A percentile compares a stretch with the other conserved stretches of the same genome.
Conservation (phyloP, 64 coral and sea anemone species). For the Montipora foliosa region DNA sequence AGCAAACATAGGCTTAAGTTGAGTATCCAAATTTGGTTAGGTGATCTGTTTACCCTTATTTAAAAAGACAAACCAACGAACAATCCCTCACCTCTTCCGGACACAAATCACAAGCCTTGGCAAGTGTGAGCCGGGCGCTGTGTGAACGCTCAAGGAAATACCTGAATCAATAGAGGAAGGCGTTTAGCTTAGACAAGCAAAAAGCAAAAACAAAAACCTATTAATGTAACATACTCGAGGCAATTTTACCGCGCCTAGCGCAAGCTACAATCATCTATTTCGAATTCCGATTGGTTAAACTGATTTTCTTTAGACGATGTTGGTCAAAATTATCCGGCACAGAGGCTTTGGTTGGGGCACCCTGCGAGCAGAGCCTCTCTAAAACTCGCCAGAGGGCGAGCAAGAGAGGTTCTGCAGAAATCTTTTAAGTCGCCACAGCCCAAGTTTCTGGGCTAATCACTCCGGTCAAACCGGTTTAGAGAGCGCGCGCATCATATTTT, state of each 20-base stretch:
- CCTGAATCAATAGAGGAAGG: constrained; percentile 27
- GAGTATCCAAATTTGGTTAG: not conserved
- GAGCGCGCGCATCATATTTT: no score
- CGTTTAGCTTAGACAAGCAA: not conserved
- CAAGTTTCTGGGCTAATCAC: no score
- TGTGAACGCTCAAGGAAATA: constrained; percentile 99
- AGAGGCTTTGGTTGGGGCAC: no score
- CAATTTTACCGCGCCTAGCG: not conserved
- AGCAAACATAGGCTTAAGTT: not conserved
- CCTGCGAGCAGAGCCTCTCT: no score
- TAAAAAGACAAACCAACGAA: no score
- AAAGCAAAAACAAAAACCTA: not conserved
- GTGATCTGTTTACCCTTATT: not conserved
- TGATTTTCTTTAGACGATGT: not conserved
- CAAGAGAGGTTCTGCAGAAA: no score
- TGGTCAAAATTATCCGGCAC: no score
- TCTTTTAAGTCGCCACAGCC: no score
- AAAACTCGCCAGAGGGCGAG: no score
- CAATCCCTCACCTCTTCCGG: constrained; percentile 83
- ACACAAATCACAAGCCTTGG: constrained; percentile 96
- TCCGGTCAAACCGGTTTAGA: no score
- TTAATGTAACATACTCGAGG: no score
- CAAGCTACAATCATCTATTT: not conserved
- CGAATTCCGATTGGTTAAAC: not conserved
- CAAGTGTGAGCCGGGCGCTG: constrained; percentile 95